Evolutionary conservation across 2,888 invertebrate genomes (phyloP).

Genomic region (Drosophila neutralis): DNA sequence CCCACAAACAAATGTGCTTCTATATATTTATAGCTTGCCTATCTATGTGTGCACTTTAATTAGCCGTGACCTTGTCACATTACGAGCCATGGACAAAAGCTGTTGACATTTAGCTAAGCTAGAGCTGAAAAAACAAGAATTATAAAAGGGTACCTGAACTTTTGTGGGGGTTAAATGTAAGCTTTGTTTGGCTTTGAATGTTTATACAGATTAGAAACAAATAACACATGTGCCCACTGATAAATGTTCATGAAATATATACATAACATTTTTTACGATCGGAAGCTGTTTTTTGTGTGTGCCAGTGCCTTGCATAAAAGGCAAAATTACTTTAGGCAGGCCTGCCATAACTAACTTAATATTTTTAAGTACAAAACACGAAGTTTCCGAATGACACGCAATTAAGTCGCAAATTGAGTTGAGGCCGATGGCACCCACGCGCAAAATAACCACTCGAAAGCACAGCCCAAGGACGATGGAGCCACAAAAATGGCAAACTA

Average conservation of each 20-base stretch:
- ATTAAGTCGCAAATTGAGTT: conserved; percentile 72
- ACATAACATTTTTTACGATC: not conserved
- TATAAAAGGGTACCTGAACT: not conserved
- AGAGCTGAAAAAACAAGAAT: not conserved
- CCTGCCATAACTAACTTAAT: conserved; percentile 22
- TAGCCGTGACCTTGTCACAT: conserved; percentile 48
- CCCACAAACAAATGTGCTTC: not conserved
- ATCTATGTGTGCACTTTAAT: conserved; percentile 32
- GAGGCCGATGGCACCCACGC: conserved; percentile 32
- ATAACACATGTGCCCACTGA: not conserved
- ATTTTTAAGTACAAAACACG: conserved; percentile 15
- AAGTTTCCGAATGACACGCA: conserved; percentile 58
- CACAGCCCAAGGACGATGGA: conserved; percentile 42
- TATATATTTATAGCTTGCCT: not conserved
- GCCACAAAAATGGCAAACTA: conserved; percentile 31
- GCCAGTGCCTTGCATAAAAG: not conserved
- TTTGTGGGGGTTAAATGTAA: not conserved
- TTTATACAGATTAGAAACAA: not conserved
- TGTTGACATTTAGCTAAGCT: conserved; percentile 44
- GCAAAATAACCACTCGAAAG: conserved; percentile 33
- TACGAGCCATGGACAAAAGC: conserved; percentile 32
- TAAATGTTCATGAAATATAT: not conserved
- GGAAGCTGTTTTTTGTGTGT: not conserved
- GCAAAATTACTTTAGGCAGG: conserved; percentile 1
- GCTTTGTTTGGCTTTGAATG: not conserved